phyloP scores from a whole-genome alignment of 92 coral and sea anemone genomes.

The Zoanthus sociatus region DNA sequence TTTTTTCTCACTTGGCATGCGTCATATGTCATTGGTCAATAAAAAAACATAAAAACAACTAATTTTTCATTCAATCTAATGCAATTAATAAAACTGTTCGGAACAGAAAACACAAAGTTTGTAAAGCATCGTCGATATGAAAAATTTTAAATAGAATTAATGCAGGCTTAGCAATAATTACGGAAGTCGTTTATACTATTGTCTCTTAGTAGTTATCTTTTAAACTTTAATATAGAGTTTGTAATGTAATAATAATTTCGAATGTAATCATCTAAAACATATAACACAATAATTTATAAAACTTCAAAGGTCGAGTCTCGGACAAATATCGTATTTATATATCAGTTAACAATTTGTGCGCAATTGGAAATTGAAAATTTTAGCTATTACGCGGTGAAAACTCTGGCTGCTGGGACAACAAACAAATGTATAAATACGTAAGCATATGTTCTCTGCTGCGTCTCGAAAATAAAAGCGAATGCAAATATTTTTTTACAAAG shows the following conservation, averaged over 20 bases:
- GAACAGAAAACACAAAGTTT: not conserved
- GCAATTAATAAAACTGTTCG: not conserved
- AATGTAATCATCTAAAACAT: not conserved
- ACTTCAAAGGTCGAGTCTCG: not conserved
- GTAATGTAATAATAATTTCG: not conserved
- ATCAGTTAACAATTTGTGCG: no score
- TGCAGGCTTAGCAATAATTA: conserved; percentile 17
- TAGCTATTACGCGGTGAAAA: no score
- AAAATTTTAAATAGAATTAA: not conserved
- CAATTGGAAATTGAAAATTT: no score
- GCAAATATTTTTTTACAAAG: not conserved
- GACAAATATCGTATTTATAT: not conserved
- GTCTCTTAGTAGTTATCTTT: conserved; percentile 36
- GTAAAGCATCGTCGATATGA: no score
- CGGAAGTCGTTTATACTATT: conserved; percentile 5
- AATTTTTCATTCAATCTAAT: not conserved
- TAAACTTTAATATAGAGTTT: not conserved
- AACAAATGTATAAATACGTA: no score
- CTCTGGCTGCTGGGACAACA: no score
- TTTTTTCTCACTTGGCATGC: not conserved
- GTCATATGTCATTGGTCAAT: not conserved
- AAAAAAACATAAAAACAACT: not conserved
- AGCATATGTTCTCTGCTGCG: no score
- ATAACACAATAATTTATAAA: not conserved
- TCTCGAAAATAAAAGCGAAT: not conserved